phyloP scores from a whole-genome alignment of 2,113 vertebrate species.

The Notothenia rossii region DNA sequence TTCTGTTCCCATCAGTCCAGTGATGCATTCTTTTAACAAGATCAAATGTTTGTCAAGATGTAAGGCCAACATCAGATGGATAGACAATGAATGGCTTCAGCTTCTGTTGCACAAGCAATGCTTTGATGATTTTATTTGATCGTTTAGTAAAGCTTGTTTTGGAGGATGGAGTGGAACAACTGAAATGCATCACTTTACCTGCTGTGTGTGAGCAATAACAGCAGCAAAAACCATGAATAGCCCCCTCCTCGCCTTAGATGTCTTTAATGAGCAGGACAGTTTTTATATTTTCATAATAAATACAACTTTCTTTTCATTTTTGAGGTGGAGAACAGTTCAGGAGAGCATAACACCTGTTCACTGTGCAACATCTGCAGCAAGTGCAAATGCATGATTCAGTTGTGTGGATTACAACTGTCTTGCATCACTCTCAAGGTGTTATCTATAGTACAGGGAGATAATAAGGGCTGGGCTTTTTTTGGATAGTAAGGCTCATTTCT shows the following conservation, averaged over 20 bases:
- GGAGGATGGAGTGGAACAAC: background rate
- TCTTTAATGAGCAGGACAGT: background rate
- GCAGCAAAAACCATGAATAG: conserved; percentile 6
- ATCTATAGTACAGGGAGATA: conserved; percentile 34
- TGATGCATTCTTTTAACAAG: conserved; percentile 32
- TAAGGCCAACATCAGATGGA: background rate
- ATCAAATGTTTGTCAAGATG: conserved; percentile 24
- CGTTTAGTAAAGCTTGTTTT: background rate
- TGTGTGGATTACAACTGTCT: conserved; percentile 62
- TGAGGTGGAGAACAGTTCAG: conserved; percentile 16
- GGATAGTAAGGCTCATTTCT: background rate
- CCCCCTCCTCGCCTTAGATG: no score
- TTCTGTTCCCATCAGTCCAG: conserved; percentile 26
- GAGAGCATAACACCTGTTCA: conserved; percentile 13
- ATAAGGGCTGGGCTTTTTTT: conserved; percentile 23
- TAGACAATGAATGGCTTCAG: conserved; percentile 24
- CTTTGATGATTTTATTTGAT: conserved; percentile 8
- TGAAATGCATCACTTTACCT: conserved; percentile 8
- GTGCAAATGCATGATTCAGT: conserved; percentile 60
- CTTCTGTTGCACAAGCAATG: background rate
- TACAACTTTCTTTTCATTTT: background rate
- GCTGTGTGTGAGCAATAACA: background rate
- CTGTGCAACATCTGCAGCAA: conserved; percentile 33
- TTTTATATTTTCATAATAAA: no score
- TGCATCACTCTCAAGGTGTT: conserved; percentile 60